Conservation (phyloP, 2,113 vertebrate genomes). For the Dicaeum eximium region DNA sequence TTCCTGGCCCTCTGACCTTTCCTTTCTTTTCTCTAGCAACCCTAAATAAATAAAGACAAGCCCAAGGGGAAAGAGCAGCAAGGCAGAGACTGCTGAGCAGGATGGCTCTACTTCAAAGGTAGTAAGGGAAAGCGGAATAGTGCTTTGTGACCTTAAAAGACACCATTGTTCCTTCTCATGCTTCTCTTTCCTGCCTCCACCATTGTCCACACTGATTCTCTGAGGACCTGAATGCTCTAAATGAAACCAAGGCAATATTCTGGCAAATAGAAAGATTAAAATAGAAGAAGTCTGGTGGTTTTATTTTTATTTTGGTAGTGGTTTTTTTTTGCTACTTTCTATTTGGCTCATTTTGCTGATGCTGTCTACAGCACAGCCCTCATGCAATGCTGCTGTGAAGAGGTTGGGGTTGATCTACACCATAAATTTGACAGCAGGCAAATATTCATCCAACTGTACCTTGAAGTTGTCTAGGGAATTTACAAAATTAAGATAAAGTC, state of each 20-base stretch:
- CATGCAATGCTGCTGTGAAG: not conserved
- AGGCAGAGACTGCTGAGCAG: not conserved
- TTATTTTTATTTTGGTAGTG: not conserved
- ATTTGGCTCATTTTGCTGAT: not conserved
- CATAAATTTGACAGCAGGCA: not conserved
- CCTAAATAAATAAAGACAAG: not conserved
- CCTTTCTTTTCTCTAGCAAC: not conserved
- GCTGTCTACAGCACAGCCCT: not conserved
- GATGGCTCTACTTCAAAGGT: not conserved
- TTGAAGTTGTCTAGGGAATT: not conserved
- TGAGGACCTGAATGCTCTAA: not conserved
- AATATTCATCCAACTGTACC: not conserved
- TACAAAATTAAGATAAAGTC: not conserved
- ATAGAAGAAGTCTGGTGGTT: not conserved
- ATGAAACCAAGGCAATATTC: not conserved
- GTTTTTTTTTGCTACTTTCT: not conserved
- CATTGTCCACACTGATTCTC: not conserved
- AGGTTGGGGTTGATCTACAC: accelerated
- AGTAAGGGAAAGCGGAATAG: not conserved
- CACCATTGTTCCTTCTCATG: accelerated
- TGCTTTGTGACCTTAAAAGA: not conserved
- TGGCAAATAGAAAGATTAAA: not conserved
- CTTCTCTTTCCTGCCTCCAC: not conserved
- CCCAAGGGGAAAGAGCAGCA: not conserved
- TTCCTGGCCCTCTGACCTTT: not conserved